These are phyloP conservation scores for Astyanax mexicanus DNA, from an alignment of 2,797 vertebrate species.

Conservation along the genomic window DNA sequence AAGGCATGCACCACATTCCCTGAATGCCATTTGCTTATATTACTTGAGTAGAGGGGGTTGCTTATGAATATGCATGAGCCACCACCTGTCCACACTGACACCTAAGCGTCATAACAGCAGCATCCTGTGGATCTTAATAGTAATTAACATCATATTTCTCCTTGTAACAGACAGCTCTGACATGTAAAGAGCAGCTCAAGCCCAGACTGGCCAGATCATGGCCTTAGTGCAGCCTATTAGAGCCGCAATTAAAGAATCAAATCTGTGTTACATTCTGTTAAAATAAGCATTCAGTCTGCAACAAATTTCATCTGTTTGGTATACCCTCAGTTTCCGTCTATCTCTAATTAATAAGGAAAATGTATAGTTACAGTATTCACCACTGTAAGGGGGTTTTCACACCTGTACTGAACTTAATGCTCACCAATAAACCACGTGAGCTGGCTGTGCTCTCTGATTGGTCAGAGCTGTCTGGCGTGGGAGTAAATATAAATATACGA, in stretches of 20 bases:
- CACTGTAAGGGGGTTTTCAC: too few relatives aligned
- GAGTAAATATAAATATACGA: too few relatives aligned
- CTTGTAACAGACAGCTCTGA: slow-evolving; percentile 34
- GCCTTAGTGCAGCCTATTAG: not conserved
- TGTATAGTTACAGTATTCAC: too few relatives aligned
- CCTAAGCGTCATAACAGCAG: slow-evolving; percentile 38
- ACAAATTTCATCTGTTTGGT: too few relatives aligned
- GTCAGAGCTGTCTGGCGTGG: too few relatives aligned
- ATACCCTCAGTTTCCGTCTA: too few relatives aligned
- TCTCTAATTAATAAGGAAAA: too few relatives aligned
- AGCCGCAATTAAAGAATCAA: slow-evolving; percentile 26
- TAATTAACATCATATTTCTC: slow-evolving; percentile 50
- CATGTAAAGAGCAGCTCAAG: slow-evolving; percentile 13
- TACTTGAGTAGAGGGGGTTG: slow-evolving; percentile 24
- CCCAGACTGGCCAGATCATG: not conserved
- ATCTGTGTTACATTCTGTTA: slow-evolving; percentile 1
- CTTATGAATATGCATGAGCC: slow-evolving; percentile 59
- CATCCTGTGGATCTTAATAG: slow-evolving; percentile 39
- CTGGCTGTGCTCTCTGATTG: too few relatives aligned
- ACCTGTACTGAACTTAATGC: too few relatives aligned
- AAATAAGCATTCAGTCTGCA: slow-evolving; percentile 1
- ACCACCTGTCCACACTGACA: slow-evolving; percentile 54
- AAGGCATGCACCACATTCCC: slow-evolving; percentile 65
- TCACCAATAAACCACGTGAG: too few relatives aligned
- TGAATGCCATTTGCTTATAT: slow-evolving; percentile 52